phyloP scores from a whole-genome alignment of 2,888 invertebrate genomes.

The Cephus sareptanus region DNA sequence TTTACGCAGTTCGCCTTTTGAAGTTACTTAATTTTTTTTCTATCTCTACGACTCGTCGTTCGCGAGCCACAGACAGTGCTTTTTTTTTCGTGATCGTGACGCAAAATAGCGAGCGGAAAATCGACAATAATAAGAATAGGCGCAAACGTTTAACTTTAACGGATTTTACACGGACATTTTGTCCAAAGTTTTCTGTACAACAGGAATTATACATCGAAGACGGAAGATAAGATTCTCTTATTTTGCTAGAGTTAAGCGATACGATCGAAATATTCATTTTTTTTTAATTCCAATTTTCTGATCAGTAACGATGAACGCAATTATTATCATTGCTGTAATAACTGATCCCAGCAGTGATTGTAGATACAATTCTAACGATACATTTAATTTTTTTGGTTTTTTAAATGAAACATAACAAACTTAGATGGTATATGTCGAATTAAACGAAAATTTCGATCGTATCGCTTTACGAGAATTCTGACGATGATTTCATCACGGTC shows the following conservation, averaged over 20 bases:
- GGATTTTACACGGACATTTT: conserved; percentile 11
- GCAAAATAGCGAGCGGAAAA: conserved; percentile 29
- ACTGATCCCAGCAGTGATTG: not conserved
- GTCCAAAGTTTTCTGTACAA: conserved; percentile 36
- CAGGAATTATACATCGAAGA: conserved; percentile 38
- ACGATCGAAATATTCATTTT: not conserved
- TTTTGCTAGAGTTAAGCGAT: not conserved
- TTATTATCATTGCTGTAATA: not conserved
- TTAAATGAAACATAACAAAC: not conserved
- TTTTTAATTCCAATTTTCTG: not conserved
- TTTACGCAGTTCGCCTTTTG: not conserved
- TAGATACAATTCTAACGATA: not conserved
- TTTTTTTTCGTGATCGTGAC: conserved; percentile 9
- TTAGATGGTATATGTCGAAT: not conserved
- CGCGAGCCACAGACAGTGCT: conserved; percentile 13
- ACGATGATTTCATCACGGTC: not conserved
- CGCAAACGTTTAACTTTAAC: not conserved
- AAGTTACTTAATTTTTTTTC: not conserved
- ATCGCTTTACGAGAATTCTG: not conserved
- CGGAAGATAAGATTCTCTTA: conserved; percentile 34
- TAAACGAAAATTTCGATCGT: not conserved
- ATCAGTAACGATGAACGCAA: not conserved
- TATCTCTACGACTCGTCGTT: conserved; percentile 21
- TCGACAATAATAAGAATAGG: conserved; percentile 17
- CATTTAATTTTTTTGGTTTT: not conserved